Evolutionary conservation across 1,140 invertebrate species (phyloP), one percentile per base, ranked within the genome.

Genomic region (Sipha flava): DNA sequence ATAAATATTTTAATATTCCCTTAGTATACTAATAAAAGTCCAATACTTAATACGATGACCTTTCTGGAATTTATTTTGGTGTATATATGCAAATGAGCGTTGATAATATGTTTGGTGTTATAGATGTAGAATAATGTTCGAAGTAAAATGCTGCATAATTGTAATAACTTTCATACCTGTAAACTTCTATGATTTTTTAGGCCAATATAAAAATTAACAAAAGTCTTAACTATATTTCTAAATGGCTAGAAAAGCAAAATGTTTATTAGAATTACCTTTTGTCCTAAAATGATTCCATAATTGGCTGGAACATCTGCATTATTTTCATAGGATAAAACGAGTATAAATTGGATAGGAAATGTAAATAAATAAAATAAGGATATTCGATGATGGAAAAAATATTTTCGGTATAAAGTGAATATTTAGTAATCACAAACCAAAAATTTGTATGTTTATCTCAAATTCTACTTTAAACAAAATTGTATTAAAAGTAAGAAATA

Each of bases 171-270:
- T 66, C 3, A 26, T 43, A 77, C 73, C 73, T 77, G 73, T 54
- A 77, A 75, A 77, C 34, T 40, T 77, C 73, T 77, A 77, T 52
- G 47, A 77, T 43, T 59, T 77, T 77, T 57, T 77, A 77, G 52
- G 52, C 73, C 52, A 59, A 29, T 26, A 77, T 57, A 37, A 59
- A 14, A 37, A 52, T 37, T 21, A 77, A 57, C n/a, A 54, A 12
- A 77, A 18, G 62, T 43, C 40, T 23, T 23, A 66, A 16, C 18
- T 45, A 29, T 45, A 70, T 70, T 70, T 70, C 66, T 70, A 70
- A 70, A 70, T 77, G 73, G 73, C 73, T 77, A 77, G 10, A 54
- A 57, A 77, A 59, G 34, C 2, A 34, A 77, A 59, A 77, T 29
- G 34, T 26, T 57, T 10, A 43, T 77, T 37, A 59, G 73, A 54